A percentile compares a stretch with the other conserved stretches of the same genome.
These are phyloP conservation scores for Desmodus rotundus DNA, from an alignment of 2,113 vertebrate species.

Conservation along the genomic window DNA sequence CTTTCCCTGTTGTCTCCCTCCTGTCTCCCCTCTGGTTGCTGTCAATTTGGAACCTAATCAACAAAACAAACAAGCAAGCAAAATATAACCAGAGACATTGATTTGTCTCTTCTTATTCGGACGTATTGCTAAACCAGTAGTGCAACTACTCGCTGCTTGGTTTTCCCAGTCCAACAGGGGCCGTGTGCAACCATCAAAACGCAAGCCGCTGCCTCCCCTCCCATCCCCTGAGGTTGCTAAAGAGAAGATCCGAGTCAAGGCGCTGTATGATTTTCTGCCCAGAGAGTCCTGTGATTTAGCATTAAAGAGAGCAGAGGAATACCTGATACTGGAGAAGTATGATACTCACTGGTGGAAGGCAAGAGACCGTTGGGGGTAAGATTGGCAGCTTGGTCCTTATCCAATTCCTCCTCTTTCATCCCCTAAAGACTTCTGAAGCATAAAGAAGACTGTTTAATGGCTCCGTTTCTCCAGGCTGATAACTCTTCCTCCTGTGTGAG, in stretches of 20 bases:
- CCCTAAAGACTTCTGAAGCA: background rate
- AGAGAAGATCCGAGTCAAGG: constrained; percentile 79
- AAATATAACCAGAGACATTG: too few species aligned
- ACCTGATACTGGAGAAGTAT: constrained; percentile 85
- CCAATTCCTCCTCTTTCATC: background rate
- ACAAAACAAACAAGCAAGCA: too few species aligned
- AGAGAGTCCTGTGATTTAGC: constrained; percentile 81
- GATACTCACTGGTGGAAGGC: constrained; percentile 92
- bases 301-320: constrained; percentile 84
- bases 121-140: background rate
- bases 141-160: background rate
- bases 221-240: constrained; percentile 69
- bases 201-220: constrained; percentile 83
- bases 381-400: background rate
- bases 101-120: background rate
- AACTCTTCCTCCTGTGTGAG: background rate
- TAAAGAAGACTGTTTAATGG: background rate
- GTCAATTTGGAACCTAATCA: too few species aligned
- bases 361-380: constrained; percentile 86
- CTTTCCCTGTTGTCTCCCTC: too few species aligned
- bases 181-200: constrained; percentile 63
- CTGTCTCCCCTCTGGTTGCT: too few species aligned
- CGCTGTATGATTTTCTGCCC: constrained; percentile 88
- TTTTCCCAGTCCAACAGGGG: constrained; percentile 69
- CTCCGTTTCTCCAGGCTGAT: background rate